Conservation (phyloP, 92 coral and sea anemone species). For the Heteractis magnifica region DNA sequence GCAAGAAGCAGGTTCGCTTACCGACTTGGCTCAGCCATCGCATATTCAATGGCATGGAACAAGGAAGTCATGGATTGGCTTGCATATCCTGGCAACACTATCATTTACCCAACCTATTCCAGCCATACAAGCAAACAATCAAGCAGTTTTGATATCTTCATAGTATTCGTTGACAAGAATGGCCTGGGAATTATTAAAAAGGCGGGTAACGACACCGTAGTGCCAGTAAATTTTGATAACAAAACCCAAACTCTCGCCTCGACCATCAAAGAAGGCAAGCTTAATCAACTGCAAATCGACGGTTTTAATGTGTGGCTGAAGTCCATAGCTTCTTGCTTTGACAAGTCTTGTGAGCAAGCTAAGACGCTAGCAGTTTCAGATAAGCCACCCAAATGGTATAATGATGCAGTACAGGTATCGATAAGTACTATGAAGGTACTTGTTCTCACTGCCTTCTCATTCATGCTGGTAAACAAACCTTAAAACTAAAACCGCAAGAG, state of each 20-base stretch:
- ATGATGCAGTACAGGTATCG: not conserved
- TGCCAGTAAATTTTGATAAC: slow-evolving; percentile 24
- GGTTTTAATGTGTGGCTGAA: slow-evolving; percentile 52
- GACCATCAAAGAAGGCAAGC: slow-evolving; percentile 31
- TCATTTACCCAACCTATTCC: too few species aligned
- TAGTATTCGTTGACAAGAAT: slow-evolving; percentile 56
- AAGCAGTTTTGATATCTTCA: slow-evolving; percentile 14
- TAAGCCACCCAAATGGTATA: slow-evolving; percentile 25
- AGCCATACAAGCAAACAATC: not conserved
- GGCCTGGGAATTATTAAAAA: slow-evolving; percentile 18
- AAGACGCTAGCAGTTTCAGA: slow-evolving; percentile 41
- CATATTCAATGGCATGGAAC: slow-evolving; percentile 42
- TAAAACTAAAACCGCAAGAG: too few species aligned
- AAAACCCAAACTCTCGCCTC: slow-evolving; percentile 17
- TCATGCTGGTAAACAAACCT: too few species aligned
- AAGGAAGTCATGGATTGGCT: slow-evolving; percentile 44
- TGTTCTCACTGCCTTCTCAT: too few species aligned
- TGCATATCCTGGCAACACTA: slow-evolving; percentile 27
- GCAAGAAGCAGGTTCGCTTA: slow-evolving; percentile 47
- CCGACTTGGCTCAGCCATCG: slow-evolving; percentile 41
- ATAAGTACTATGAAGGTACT: not conserved
- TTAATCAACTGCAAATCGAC: slow-evolving; percentile 35
- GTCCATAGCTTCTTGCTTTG: slow-evolving; percentile 50
- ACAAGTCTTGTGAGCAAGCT: slow-evolving; percentile 48
- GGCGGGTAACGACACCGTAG: not conserved